Evolutionary conservation across 1,140 invertebrate genomes (phyloP).

Genomic region (Uloborus diversus): DNA sequence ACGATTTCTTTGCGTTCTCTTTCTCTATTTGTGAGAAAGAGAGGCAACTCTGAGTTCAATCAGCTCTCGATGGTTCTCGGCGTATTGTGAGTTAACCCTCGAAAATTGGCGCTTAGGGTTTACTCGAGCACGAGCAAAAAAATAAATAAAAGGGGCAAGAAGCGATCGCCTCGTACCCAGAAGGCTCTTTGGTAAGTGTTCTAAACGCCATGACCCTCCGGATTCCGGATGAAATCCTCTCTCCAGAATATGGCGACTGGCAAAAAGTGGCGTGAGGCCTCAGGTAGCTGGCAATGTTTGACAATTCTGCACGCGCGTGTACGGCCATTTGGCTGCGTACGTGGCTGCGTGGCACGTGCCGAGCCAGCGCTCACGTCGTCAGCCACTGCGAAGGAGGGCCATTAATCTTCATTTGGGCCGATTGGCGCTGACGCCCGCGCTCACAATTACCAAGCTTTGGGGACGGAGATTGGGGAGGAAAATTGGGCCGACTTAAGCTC

Average conservation of each 20-base stretch:
- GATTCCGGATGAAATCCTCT: conserved; percentile 37
- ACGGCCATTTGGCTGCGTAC: conserved; percentile 44
- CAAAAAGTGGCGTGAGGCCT: not conserved
- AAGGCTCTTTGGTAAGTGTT: not conserved
- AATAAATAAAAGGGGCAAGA: conserved; percentile 18
- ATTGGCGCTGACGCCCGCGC: conserved; percentile 49
- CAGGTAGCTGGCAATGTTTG: conserved; percentile 49
- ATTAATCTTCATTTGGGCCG: conserved; percentile 54
- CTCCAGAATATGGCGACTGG: conserved; percentile 1
- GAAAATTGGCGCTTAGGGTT: conserved; percentile 49
- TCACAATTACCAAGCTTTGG: conserved; percentile 47
- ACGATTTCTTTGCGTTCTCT: too few relatives aligned
- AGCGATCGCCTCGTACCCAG: not conserved
- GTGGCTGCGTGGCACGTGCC: conserved; percentile 30
- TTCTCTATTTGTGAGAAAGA: not conserved
- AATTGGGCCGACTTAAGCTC: conserved; percentile 8
- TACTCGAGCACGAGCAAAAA: conserved; percentile 35
- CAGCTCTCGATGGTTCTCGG: conserved; percentile 28
- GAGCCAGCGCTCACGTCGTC: conserved; percentile 5
- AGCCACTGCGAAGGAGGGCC: not conserved
- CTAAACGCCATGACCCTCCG: conserved; percentile 51
- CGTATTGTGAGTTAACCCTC: conserved; percentile 34
- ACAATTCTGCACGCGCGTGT: conserved; percentile 52
- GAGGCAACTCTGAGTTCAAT: conserved; percentile 41
- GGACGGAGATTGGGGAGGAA: conserved; percentile 49